phyloP scores from a whole-genome alignment of 2,797 vertebrate genomes.

The Phalloptychus januarius region DNA sequence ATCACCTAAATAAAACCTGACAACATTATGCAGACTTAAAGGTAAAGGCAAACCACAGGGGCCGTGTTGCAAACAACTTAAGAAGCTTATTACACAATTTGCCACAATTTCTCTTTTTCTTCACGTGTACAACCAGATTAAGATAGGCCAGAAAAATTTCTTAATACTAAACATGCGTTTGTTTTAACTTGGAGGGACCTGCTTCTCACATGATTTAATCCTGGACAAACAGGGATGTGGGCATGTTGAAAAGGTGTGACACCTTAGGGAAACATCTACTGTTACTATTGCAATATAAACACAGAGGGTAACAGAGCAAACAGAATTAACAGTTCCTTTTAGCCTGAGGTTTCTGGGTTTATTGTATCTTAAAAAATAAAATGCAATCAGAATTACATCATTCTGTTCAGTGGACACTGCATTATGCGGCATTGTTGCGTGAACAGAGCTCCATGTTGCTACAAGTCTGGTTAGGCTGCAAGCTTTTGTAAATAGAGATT shows the following conservation, averaged over 20 bases:
- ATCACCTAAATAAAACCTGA: background rate
- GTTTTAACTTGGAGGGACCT: constrained; percentile 25
- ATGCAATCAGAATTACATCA: background rate
- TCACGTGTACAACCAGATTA: background rate
- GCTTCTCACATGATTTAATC: constrained; percentile 41
- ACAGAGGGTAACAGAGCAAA: constrained; percentile 11
- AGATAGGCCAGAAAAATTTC: constrained; percentile 1
- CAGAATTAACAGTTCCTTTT: constrained; percentile 12
- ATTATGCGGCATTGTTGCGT: background rate
- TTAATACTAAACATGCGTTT: constrained; percentile 16
- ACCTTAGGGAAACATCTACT: constrained; percentile 68
- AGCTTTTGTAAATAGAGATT: background rate
- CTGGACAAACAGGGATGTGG: constrained; percentile 67
- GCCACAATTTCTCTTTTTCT: background rate
- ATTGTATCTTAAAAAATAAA: constrained; percentile 5
- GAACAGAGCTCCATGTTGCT: background rate
- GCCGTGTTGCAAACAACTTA: background rate
- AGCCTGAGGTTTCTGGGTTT: background rate
- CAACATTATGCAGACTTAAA: background rate
- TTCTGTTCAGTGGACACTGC: constrained; percentile 6
- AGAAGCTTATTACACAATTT: background rate
- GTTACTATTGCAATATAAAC: constrained; percentile 33
- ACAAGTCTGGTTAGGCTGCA: background rate
- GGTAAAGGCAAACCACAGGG: background rate
- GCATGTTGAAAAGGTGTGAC: constrained; percentile 46